Conservation (phyloP, 2,797 vertebrate species). For the Onychomys leucogaster region DNA sequence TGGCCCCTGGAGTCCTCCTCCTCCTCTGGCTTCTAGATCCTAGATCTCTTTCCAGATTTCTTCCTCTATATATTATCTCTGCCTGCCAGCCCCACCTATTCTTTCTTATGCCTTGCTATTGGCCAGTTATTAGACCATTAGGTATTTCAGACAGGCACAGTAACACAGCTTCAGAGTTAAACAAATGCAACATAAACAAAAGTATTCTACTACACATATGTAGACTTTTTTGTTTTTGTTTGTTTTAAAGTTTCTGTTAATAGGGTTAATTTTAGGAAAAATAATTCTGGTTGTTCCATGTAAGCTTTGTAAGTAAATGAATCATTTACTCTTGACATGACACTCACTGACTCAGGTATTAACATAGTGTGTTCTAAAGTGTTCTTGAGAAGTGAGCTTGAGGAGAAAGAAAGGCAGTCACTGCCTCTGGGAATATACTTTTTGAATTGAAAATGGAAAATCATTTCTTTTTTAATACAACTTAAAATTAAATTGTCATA, state of each 20-base stretch:
- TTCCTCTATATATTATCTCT: no score
- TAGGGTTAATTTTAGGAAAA: not conserved
- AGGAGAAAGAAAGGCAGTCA: not conserved
- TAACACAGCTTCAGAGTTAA: no score
- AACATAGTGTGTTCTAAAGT: not conserved
- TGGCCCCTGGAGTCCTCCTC: no score
- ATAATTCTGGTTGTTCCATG: not conserved
- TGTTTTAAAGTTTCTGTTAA: not conserved
- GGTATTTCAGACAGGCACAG: no score
- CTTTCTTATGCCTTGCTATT: no score
- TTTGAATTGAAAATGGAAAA: not conserved
- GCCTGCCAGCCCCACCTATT: no score
- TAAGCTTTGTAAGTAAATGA: not conserved
- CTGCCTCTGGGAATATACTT: not conserved
- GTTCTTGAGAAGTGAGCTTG: not conserved
- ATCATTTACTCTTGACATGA: not conserved
- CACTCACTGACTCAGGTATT: not conserved
- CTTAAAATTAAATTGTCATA: not conserved
- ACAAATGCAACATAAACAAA: no score
- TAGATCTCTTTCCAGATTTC: no score
- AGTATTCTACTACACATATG: no score
- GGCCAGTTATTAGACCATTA: no score
- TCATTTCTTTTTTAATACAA: not conserved
- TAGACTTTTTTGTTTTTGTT: not conserved
- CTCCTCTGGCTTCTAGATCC: no score